Evolutionary conservation across 2,888 invertebrate genomes (phyloP).

Genomic region (Argyresthia goedartella): DNA sequence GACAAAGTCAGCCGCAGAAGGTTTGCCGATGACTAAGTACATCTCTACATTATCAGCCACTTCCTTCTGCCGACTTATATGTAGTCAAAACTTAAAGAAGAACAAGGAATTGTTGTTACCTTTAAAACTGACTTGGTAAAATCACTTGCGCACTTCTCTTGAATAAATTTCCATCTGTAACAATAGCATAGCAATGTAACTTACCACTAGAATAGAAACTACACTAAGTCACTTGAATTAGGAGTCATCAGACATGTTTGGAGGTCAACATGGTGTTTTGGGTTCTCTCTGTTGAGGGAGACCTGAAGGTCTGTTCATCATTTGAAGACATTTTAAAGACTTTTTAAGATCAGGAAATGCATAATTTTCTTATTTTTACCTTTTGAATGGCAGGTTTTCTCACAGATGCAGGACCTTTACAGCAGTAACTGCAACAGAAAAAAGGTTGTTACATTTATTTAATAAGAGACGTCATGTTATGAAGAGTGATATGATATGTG

Average conservation of each 20-base stretch:
- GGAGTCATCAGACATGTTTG: conserved; percentile 5
- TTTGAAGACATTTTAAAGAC: conserved; percentile 8
- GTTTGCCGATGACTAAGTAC: background rate
- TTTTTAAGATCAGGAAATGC: background rate
- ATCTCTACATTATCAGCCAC: background rate
- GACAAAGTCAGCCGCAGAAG: background rate
- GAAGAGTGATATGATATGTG: background rate
- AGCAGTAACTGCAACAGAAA: background rate
- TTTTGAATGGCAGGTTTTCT: background rate
- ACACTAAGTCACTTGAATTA: background rate
- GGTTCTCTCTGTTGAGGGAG: conserved; percentile 66
- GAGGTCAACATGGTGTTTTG: conserved; percentile 36
- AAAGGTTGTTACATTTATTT: background rate
- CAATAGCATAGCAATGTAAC: background rate
- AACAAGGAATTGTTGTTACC: background rate
- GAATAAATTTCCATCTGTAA: background rate
- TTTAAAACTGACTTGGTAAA: background rate
- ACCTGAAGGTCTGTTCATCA: conserved; percentile 61
- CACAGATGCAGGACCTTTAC: background rate
- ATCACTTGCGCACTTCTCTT: background rate
- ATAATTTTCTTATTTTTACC: no score
- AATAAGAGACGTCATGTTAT: background rate
- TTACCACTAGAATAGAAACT: background rate
- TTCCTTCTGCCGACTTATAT: background rate
- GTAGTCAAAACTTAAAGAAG: no score